phyloP scores from a whole-genome alignment of 1,140 invertebrate genomes.

The Mactra quadrangularis region DNA sequence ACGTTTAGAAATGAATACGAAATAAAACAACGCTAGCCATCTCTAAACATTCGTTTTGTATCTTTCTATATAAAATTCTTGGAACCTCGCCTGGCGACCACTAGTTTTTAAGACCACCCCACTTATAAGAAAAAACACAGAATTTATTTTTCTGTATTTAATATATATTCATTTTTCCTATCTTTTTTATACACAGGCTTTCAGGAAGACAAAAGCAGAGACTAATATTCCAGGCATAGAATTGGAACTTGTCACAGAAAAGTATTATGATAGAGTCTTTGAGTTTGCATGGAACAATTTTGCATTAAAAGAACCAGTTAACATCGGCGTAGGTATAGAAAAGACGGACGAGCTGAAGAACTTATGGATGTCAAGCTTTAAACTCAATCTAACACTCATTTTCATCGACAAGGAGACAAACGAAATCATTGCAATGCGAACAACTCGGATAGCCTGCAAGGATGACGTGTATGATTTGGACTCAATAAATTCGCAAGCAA shows the following conservation, averaged over 20 bases:
- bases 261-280: neutral
- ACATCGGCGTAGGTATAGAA: neutral
- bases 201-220: too few relatives aligned
- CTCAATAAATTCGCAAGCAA: neutral
- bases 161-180: too few relatives aligned
- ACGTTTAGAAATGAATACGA: too few relatives aligned
- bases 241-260: neutral
- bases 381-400: neutral
- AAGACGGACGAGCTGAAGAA: neutral
- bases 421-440: neutral
- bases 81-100: too few relatives aligned
- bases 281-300: neutral
- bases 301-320: neutral
- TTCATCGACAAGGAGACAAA: neutral
- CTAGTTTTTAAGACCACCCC: too few relatives aligned
- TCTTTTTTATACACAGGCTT: too few relatives aligned
- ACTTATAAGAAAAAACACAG: too few relatives aligned
- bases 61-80: too few relatives aligned
- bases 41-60: too few relatives aligned
- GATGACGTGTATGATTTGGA: slow-evolving; percentile 7
- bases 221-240: neutral
- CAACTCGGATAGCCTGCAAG: neutral
- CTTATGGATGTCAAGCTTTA: neutral
- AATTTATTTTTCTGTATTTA: too few relatives aligned
- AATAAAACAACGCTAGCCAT: too few relatives aligned